Evolutionary conservation across 2,797 vertebrate species (phyloP).

Genomic region (Gambelia wislizenii): DNA sequence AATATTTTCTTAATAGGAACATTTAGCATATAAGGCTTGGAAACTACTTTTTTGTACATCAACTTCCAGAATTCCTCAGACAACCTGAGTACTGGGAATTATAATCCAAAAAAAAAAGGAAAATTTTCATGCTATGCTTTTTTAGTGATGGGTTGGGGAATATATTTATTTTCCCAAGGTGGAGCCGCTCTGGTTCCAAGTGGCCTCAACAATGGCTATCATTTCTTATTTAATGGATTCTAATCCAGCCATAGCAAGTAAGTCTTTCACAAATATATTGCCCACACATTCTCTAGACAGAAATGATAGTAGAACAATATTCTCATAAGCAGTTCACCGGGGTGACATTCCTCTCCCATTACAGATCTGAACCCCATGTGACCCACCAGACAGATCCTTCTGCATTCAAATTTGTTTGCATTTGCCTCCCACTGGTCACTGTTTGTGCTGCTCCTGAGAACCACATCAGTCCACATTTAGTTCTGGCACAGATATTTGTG

Average conservation of each 20-base stretch:
- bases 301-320: conserved; percentile 58
- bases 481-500: conserved; percentile 49
- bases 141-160: too few relatives aligned
- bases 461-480: conserved; percentile 38
- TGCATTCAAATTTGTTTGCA: conserved; percentile 58
- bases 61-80: not conserved
- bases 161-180: conserved; percentile 16
- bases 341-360: conserved; percentile 60
- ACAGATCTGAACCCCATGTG: conserved; percentile 46
- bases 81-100: too few relatives aligned
- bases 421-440: conserved; percentile 60
- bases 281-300: conserved; percentile 48
- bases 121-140: too few relatives aligned
- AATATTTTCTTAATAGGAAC: not conserved
- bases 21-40: not conserved
- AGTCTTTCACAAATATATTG: conserved; percentile 38
- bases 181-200: conserved; percentile 11
- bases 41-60: not conserved
- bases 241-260: conserved; percentile 12
- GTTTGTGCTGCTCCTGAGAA: conserved; percentile 47
- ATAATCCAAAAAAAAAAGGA: too few relatives aligned
- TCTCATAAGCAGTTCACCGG: conserved; percentile 59
- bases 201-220: conserved; percentile 41
- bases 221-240: conserved; percentile 2
- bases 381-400: conserved; percentile 29